A percentile compares a stretch with the other conserved stretches of the same genome.
These are phyloP conservation scores for Thaumetopoea pityocampa DNA, from an alignment of 1,140 invertebrate species.

Conservation along the genomic window DNA sequence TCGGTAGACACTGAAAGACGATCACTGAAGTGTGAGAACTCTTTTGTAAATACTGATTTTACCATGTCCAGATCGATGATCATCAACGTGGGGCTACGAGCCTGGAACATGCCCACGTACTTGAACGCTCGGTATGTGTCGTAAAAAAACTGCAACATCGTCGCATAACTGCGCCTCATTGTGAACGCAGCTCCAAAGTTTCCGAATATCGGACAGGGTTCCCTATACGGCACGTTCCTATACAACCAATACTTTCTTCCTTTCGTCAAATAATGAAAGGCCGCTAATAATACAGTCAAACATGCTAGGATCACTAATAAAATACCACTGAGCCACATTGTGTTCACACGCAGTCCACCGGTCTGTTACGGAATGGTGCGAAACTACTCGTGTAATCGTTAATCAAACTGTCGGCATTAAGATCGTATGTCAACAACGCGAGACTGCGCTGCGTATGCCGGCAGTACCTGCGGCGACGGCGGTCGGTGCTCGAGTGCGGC, in stretches of 20 bases:
- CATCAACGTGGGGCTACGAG: conserved; percentile 60
- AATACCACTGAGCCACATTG: conserved; percentile 51
- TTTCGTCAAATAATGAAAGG: conserved; percentile 54
- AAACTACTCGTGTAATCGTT: conserved; percentile 1
- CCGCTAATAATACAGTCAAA: conserved; percentile 39
- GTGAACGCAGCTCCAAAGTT: conserved; percentile 62
- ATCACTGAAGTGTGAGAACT: conserved; percentile 68
- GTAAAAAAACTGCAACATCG: conserved; percentile 57
- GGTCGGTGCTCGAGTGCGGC: conserved; percentile 47
- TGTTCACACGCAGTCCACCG: conserved; percentile 25
- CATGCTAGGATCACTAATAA: conserved; percentile 42
- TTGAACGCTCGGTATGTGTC: conserved; percentile 47
- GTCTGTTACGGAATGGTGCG: background rate
- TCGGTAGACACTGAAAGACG: conserved; percentile 60
- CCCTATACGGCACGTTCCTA: conserved; percentile 56
- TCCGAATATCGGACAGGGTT: conserved; percentile 65
- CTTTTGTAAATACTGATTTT: conserved; percentile 67
- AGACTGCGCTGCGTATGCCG: conserved; percentile 19
- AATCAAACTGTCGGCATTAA: conserved; percentile 22
- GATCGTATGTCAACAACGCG: conserved; percentile 53
- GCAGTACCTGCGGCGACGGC: conserved; percentile 23
- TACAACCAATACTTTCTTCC: conserved; percentile 60
- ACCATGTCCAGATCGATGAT: conserved; percentile 67
- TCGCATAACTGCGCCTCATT: conserved; percentile 53
- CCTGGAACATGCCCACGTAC: conserved; percentile 65